Evolutionary conservation across 2,113 vertebrate species (phyloP).

Genomic region (Acrocephalus kingi): DNA sequence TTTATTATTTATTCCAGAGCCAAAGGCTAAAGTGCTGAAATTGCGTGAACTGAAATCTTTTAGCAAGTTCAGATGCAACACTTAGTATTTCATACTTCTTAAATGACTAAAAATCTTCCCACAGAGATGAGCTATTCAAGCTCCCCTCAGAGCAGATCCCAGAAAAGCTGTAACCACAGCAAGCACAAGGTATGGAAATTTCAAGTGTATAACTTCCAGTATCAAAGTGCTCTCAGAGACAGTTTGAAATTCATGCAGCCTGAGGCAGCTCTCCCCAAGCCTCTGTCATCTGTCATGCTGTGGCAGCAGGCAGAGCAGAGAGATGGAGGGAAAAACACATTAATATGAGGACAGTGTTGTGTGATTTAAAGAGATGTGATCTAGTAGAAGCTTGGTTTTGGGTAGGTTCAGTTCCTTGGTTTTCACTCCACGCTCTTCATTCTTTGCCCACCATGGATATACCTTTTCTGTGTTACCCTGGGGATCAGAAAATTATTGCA

Average conservation of each 20-base stretch:
- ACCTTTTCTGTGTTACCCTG: neutral
- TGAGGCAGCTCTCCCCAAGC: conserved; percentile 76
- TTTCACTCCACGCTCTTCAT: neutral
- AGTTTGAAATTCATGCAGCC: conserved; percentile 70
- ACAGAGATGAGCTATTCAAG: neutral
- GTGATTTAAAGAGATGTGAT: neutral
- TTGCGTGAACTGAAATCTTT: neutral
- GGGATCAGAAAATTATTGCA: neutral
- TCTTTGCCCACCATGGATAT: neutral
- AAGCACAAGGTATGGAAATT: conserved; percentile 49
- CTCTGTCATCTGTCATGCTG: conserved; percentile 68
- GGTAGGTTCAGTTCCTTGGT: conserved; percentile 32
- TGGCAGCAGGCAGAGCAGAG: conserved; percentile 68
- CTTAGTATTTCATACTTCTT: neutral
- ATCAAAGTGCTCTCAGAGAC: conserved; percentile 65
- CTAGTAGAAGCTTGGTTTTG: neutral
- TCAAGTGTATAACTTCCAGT: conserved; percentile 69
- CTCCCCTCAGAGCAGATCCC: neutral
- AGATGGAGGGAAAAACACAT: conserved; percentile 55
- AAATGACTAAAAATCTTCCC: neutral
- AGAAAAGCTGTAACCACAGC: neutral
- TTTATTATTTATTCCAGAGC: neutral
- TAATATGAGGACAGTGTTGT: conserved; percentile 72
- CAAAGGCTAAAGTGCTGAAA: neutral
- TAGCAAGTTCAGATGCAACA: neutral